Base-by-base conservation (phyloP, 2,113 vertebrate species). In the Burhinus bistriatus region DNA sequence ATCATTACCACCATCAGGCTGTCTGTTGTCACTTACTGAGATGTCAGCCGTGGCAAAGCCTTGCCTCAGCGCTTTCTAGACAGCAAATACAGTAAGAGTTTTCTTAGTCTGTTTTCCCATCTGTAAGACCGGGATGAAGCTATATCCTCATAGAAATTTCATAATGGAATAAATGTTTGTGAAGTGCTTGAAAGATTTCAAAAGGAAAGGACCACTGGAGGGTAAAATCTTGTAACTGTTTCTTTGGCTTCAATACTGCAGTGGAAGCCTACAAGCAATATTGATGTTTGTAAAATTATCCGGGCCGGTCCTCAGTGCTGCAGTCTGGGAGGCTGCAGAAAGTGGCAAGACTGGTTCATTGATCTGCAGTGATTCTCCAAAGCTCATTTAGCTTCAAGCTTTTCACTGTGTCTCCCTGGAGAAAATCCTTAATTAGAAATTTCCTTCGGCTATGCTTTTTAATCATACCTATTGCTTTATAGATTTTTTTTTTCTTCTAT, bases 361-460 rank as follows among this genome's bases (percentile, higher is more conserved):
- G 68, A 89, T 71, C 61, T 71, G 38, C 73, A 78, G 44, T 14
- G 61, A 83, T 70, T 83, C 87, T 93, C 59, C 42, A 75, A 68
- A 91, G 72, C 55, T 92, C 69, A 49, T 93, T 77, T 77, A 75
- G 64, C 4, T 1, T 91, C 65, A 55, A 14, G 52, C 73, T 82
- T 84, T 94, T 72, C 47, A 71, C 52, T 40, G 20, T 13, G 2
- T 38, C 61, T 94, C 89, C 61, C 77, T 44, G 36, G 81, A 84
- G 84, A 95, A 96, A 91, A 84, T 26, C 32, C 34, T 91, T 91
- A 94, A 96, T 90, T 88, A 92, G 83, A 89, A 92, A 89, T 83
- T 88, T 91, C 64, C 70, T 78, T 88, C 89, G 80, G 83, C 79
- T 77, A 66, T 30, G 45, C 76, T 86, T 95, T 95, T 95, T 89